phyloP scores from a whole-genome alignment of 2,888 invertebrate species.

The Trimorus sp. region DNA sequence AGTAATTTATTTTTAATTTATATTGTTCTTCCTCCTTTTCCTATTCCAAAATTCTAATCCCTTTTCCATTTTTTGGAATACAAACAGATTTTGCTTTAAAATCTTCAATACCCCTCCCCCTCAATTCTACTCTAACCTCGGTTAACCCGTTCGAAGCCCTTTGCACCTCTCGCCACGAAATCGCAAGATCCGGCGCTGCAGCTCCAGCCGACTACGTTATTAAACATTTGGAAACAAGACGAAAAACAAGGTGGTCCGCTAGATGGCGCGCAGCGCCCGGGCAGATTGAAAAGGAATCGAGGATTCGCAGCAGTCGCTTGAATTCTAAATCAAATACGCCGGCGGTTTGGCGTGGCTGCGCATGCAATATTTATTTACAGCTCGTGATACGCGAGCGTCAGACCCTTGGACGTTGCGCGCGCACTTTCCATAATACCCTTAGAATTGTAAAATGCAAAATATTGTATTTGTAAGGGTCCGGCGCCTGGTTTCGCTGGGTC shows the following conservation, averaged over 20 bases:
- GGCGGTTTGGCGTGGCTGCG: constrained; percentile 66
- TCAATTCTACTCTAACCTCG: no score
- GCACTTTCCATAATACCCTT: constrained; percentile 79
- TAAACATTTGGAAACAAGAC: constrained; percentile 34
- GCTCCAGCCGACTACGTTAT: not conserved
- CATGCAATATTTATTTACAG: constrained; percentile 65
- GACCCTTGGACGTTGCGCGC: constrained; percentile 59
- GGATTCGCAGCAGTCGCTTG: constrained; percentile 58
- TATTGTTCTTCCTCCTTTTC: no score
- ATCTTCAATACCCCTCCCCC: no score
- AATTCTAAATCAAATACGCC: constrained; percentile 62
- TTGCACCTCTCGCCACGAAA: no score
- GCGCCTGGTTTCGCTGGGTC: constrained; percentile 74
- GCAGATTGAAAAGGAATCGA: constrained; percentile 56
- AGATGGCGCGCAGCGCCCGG: constrained; percentile 9
- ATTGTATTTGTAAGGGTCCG: constrained; percentile 71
- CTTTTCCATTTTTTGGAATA: no score
- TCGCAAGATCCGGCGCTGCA: no score
- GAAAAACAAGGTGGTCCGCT: constrained; percentile 18
- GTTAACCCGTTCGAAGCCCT: no score
- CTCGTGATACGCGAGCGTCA: constrained; percentile 51
- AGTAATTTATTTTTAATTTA: no score
- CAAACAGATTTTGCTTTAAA: no score
- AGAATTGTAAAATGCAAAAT: constrained; percentile 79
- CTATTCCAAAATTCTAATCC: no score